Base-by-base conservation (phyloP, 2,797 vertebrate genomes). In the Megalops cyprinoides region DNA sequence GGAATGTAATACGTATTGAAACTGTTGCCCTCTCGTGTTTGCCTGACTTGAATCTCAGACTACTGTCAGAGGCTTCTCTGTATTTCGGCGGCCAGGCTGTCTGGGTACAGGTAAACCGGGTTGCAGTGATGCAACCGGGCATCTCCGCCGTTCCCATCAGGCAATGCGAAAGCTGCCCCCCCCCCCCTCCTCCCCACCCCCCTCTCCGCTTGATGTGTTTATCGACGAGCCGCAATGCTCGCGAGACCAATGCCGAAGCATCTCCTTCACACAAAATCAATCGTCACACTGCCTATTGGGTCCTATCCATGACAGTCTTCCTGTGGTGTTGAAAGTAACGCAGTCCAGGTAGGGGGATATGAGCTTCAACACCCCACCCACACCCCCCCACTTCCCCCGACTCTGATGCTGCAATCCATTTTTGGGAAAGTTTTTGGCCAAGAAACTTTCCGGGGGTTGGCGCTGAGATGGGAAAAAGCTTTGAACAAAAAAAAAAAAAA, bases 211-310 rank as follows among this genome's bases (percentile, higher is more conserved):
- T 81, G 76, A 88, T 60, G 78, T 51, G 51, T 83, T 87, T 87
- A 87, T 87, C 88, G 81, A 81, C 84, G 85, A 78, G 75, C 51
- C 8, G 81, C 53, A 60, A 78, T 58, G 78, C 62, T 12, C 1
- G 58, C 56, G 78, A 81, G 84, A 86, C 81, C 82, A 67, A 81
- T 82, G 84, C 78, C 9, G 12, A 86, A 89, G 90, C 89, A 79
- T 82, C 71, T 79, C 83, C 39, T 37, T 15, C 81, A 83, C 78
- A 76, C n/a, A 79, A 77, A 84, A 86, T 86, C 76, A 31, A 84
- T 71, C 78, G 62, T 46, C 23, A 79, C 23, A 10, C 42, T 73
- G 65, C 46, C 86, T 83, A 77, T 83, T 80, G 84, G 37, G 75
- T 69, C 2, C 9, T 44, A 8, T 23, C 65, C 37, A n/a, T 34